A percentile compares a stretch with the other conserved stretches of the same genome.
Evolutionary conservation across 2,797 vertebrate species (phyloP).

Genomic region (Pteropus rufus): DNA sequence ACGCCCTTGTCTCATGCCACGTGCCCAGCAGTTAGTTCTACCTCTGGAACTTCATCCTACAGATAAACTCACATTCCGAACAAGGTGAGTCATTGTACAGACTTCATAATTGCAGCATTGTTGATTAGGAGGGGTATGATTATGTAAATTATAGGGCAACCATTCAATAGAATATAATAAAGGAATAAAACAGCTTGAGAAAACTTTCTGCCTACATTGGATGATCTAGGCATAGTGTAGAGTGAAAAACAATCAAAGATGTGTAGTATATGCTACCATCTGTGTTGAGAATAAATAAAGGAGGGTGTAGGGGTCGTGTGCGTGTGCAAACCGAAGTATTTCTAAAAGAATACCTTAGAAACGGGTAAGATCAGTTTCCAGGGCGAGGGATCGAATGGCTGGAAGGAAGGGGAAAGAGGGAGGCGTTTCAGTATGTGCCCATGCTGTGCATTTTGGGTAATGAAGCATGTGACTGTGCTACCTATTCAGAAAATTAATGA

Average conservation of each 20-base stretch:
- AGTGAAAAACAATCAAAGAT: not conserved
- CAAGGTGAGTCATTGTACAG: not conserved
- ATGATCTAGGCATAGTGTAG: not conserved
- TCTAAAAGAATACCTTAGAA: not conserved
- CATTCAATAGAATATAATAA: not conserved
- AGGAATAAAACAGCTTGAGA: not conserved
- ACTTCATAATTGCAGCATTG: not conserved
- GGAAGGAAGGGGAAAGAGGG: not conserved
- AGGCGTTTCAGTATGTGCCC: not conserved
- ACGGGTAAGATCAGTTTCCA: not conserved
- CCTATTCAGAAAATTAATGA: not conserved
- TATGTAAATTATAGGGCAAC: not conserved
- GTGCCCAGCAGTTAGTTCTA: not conserved
- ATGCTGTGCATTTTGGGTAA: not conserved
- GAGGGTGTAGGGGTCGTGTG: not conserved
- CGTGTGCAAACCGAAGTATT: not conserved
- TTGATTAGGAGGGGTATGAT: not conserved
- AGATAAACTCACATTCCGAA: not conserved
- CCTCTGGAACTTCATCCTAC: not conserved
- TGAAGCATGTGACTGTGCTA: not conserved
- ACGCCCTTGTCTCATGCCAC: too few relatives aligned
- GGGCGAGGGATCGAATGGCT: not conserved
- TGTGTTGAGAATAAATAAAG: not conserved
- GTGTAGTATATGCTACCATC: not conserved
- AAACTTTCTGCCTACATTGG: not conserved